Evolutionary conservation across 64 coral and sea anemone species (phyloP), one percentile per base, ranked within the genome.

Genomic region (Montipora efflorescens): DNA sequence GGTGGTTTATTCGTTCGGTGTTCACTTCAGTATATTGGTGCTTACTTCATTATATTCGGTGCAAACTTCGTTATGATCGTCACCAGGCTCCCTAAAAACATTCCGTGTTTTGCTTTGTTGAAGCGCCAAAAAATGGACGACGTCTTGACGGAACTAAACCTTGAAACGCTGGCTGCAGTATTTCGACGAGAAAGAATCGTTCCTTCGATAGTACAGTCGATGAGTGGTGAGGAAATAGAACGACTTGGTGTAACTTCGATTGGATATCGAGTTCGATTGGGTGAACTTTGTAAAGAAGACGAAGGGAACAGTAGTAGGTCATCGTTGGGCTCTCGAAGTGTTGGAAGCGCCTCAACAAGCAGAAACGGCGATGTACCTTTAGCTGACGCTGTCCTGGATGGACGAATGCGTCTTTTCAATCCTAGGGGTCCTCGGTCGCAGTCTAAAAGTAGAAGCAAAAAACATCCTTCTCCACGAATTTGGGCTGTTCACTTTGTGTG

Each of bases 61-160:
- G 25, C 25, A 28, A 28, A 28, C 25, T 88, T 88, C 69, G 47
- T 75, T 76, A 28, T 75, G 7, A 88, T 88, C 86, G 69, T 88
- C 69, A 75, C 86, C 71, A 88, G 70, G 73, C 86, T 75, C 55
- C 47, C 69, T n/a, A 18, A 16, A 16, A 58, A 88, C 25, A 57
- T 20, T 25, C 48, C 21, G 48, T 11, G 73, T 74, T 43, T 18
- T 25, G 69, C 45, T 47, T 51, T 15, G 53, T 55, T 88, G 86
- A 69, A 74, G 3, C 14, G 43, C 46, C 5, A 78, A 78, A 16
- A 78, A 78, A 78, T 78, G 76, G 76, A 78, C 0, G 76, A 48
- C 16, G 3, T 16, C 49, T 49, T 78, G 44, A 78, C 2, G 1
- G 1, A 78, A 49, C 8, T 78, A 13, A 2, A 48, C 6, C 46